A percentile compares a stretch with the other conserved stretches of the same genome.
phyloP scores from a whole-genome alignment of 2,113 vertebrate genomes.

The Gopherus flavomarginatus region DNA sequence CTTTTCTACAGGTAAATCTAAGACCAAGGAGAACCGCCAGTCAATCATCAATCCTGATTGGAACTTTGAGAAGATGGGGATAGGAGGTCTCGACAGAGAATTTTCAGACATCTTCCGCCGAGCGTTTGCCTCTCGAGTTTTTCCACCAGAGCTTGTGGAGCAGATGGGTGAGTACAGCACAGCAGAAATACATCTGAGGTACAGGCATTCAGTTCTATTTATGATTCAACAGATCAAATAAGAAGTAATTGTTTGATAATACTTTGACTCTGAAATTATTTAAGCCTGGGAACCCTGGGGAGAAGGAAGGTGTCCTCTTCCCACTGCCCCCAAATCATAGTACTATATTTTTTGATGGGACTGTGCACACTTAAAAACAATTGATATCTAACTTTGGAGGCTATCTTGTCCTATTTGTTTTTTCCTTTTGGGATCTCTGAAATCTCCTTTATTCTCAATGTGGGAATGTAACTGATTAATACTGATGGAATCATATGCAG shows the following conservation, averaged over 20 bases:
- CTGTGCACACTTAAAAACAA: not conserved
- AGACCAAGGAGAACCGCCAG: slow-evolving; percentile 92
- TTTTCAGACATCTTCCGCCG: slow-evolving; percentile 97
- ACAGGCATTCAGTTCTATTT: not conserved
- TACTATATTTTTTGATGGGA: not conserved
- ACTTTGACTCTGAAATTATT: not conserved
- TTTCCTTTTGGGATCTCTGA: not conserved
- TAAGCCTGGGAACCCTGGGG: not conserved
- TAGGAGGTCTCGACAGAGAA: slow-evolving; percentile 96
- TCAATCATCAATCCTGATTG: slow-evolving; percentile 99
- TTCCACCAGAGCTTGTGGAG: slow-evolving; percentile 96
- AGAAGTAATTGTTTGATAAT: rapidly evolving
- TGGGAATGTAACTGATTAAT: not conserved
- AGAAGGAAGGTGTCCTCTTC: not conserved
- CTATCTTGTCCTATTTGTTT: rapidly evolving
- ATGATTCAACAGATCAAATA: not conserved
- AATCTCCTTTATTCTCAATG: not conserved
- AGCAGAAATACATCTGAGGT: rapidly evolving
- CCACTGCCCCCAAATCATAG: not conserved
- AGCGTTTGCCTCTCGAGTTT: slow-evolving; percentile 97
- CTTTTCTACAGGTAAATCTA: slow-evolving; percentile 87
- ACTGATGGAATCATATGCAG: not conserved
- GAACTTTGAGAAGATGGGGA: slow-evolving; percentile 99
- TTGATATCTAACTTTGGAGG: rapidly evolving
- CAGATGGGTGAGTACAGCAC: slow-evolving; percentile 91